These are phyloP conservation scores for Stichopus chloronotus DNA, from an alignment of 35 echinoderm and acorn worm genomes.

Conservation along the genomic window DNA sequence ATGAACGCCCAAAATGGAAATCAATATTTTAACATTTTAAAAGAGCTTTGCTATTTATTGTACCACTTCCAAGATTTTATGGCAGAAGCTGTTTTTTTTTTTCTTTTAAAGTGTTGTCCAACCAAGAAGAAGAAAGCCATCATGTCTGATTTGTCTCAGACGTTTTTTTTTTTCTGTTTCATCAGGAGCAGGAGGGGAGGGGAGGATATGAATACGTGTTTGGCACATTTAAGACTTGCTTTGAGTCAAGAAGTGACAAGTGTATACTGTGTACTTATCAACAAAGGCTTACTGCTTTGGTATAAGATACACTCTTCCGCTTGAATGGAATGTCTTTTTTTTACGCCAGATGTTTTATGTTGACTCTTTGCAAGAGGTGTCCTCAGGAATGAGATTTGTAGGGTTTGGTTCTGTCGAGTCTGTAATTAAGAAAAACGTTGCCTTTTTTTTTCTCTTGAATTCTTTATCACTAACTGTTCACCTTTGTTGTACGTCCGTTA, in stretches of 20 bases:
- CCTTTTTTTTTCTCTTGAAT: conserved; percentile 38
- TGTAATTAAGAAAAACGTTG: conserved; percentile 32
- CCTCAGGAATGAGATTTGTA: background rate
- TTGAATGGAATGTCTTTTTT: background rate
- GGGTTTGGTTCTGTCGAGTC: background rate
- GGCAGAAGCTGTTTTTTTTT: conserved; percentile 48
- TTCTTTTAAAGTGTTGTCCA: background rate
- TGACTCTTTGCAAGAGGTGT: background rate
- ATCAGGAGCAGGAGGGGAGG: too few relatives aligned
- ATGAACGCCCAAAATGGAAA: conserved; percentile 1
- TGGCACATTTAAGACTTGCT: background rate
- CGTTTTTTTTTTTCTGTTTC: background rate
- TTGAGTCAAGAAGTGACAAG: background rate
- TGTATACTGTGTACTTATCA: background rate
- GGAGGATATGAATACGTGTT: background rate
- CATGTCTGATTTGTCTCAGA: background rate
- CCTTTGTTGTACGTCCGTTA: conserved; percentile 3
- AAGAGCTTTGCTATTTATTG: conserved; percentile 56
- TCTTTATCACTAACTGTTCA: conserved; percentile 19
- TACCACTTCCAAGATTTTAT: conserved; percentile 45
- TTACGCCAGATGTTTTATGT: background rate
- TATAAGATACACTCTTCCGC: background rate
- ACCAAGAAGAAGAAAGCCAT: background rate
- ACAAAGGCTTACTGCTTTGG: background rate
- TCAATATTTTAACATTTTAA: conserved; percentile 36